phyloP scores from a whole-genome alignment of 2,113 vertebrate species.

The Sturnira hondurensis region DNA sequence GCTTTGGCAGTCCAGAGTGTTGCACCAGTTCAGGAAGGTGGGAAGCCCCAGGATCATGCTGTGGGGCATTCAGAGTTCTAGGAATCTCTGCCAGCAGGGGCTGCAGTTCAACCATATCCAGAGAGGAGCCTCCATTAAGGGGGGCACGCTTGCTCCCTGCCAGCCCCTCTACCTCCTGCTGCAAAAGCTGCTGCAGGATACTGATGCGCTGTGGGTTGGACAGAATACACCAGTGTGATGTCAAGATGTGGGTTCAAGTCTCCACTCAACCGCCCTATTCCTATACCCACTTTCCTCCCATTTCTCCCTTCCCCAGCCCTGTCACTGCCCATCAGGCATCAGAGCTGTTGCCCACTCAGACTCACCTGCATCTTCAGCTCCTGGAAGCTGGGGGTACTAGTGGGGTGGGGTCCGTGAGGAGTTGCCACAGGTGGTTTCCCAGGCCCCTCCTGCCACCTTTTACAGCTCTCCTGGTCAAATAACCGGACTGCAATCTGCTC shows the following conservation, averaged over 20 bases:
- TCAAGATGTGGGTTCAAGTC: not conserved
- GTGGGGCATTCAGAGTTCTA: conserved; percentile 19
- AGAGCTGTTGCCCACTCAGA: not conserved
- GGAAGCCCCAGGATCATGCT: not conserved
- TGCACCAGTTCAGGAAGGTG: not conserved
- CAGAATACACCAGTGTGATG: not conserved
- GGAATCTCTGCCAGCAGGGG: conserved; percentile 45
- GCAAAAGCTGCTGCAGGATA: conserved; percentile 67
- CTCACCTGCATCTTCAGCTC: conserved; percentile 65
- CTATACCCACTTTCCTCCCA: not conserved
- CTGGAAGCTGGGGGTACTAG: not conserved
- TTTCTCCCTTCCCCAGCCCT: not conserved
- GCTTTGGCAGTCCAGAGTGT: not conserved
- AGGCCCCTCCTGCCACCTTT: not conserved
- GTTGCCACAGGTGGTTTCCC: not conserved
- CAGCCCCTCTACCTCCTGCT: conserved; percentile 57
- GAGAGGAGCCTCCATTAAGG: not conserved
- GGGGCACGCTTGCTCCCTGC: not conserved
- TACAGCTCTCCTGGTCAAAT: conserved; percentile 70
- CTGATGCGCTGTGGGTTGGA: conserved; percentile 61
- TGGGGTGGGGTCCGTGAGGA: not conserved
- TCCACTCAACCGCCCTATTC: not conserved
- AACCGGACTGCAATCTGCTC: conserved; percentile 72
- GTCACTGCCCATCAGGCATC: not conserved
- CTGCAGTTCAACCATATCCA: conserved; percentile 62